A percentile compares a stretch with the other conserved stretches of the same genome.
Evolutionary conservation across 1,140 invertebrate genomes (phyloP).

Genomic region (Bombus vancouverensis): DNA sequence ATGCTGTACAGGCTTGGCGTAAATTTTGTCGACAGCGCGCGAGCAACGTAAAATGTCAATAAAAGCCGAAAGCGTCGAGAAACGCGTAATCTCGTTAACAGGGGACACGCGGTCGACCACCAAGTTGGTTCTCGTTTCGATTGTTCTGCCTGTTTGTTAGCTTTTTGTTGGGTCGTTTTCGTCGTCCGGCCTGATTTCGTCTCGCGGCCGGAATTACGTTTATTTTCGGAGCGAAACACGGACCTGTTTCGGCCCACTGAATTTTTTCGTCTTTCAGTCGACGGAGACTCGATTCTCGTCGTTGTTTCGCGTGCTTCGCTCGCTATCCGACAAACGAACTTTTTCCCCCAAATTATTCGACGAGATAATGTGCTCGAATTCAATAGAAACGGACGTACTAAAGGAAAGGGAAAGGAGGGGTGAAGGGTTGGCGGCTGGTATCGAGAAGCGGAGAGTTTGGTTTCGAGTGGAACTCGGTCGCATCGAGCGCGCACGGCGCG

Average conservation of each 20-base stretch:
- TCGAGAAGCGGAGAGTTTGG: not conserved
- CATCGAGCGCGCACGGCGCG: not conserved
- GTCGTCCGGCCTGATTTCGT: not conserved
- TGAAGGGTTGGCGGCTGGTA: not conserved
- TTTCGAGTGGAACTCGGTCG: not conserved
- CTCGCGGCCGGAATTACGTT: not conserved
- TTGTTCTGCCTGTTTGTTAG: conserved; percentile 1
- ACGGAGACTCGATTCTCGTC: not conserved
- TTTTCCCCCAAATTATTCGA: not conserved
- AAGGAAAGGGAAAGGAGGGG: not conserved
- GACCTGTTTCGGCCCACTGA: not conserved
- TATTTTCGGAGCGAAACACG: not conserved
- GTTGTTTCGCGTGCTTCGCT: not conserved
- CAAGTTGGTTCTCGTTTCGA: conserved; percentile 12
- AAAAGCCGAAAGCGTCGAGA: not conserved
- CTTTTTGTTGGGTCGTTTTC: not conserved
- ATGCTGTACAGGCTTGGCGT: not conserved
- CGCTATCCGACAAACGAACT: not conserved
- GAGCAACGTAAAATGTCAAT: not conserved
- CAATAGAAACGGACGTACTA: not conserved
- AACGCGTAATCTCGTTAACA: conserved; percentile 20
- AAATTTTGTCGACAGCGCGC: not conserved
- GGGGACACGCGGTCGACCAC: not conserved
- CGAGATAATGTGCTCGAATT: not conserved
- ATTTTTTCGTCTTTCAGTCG: not conserved